These are phyloP conservation scores for Macrophya alboannulata DNA, from an alignment of 2,888 invertebrate genomes.

Conservation along the genomic window DNA sequence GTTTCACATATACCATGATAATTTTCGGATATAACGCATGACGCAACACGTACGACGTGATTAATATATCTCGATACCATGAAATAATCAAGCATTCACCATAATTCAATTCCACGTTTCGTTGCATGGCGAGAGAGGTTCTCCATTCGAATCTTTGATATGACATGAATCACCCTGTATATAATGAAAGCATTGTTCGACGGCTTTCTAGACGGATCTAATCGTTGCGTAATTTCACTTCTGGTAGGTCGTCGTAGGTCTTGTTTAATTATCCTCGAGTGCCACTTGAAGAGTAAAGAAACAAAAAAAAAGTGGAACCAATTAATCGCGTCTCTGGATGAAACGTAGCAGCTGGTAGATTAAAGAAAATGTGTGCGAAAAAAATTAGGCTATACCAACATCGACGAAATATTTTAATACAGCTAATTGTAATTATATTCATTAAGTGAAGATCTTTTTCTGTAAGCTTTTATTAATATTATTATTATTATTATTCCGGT, in stretches of 20 bases:
- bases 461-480: background rate
- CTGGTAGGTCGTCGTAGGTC: slow-evolving; percentile 43
- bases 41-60: background rate
- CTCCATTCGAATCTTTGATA: slow-evolving; percentile 4
- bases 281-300: slow-evolving; percentile 15
- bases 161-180: slow-evolving; percentile 40
- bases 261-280: slow-evolving; percentile 47
- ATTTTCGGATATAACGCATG: background rate
- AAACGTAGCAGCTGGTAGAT: slow-evolving; percentile 29
- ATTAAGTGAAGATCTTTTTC: slow-evolving; percentile 4
- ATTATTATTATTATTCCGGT: background rate
- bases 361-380: slow-evolving; percentile 22
- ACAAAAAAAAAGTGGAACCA: slow-evolving; percentile 37
- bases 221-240: slow-evolving; percentile 45
- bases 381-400: background rate
- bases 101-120: slow-evolving; percentile 13
- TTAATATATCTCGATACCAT: background rate
- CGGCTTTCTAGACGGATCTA: slow-evolving; percentile 29
- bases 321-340: slow-evolving; percentile 35
- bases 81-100: slow-evolving; percentile 25
- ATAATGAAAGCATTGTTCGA: slow-evolving; percentile 43
- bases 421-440: background rate
- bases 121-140: background rate
- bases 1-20: background rate
- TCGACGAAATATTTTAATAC: background rate